Base-by-base conservation (phyloP, 2,113 vertebrate species). In the Morone saxatilis region DNA sequence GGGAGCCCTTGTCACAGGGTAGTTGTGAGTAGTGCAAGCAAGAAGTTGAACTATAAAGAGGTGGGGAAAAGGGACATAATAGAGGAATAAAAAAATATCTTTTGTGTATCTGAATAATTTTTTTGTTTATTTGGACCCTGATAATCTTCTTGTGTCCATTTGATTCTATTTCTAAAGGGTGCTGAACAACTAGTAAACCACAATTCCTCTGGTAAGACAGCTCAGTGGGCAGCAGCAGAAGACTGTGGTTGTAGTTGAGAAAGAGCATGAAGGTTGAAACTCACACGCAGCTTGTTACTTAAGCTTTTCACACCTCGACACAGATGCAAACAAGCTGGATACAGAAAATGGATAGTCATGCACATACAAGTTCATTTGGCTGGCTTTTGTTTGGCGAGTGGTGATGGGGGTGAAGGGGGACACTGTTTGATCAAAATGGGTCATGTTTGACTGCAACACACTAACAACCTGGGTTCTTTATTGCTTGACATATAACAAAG, bases 341-440 rank as follows among this genome's bases (percentile, higher is more conserved):
- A 7, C 7, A 48, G 20, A 20, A 75, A 80, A 69, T 54, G 19
- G 47, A 73, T 3, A 17, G n/a, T 50, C 38, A 12, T 16, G 56
- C 61, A 69, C 13, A 9, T 63, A 43, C 38, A 56, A 47, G 1
- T 65, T 81, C 4, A 71, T 45, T 40, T 71, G 43, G 36, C 60
- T 48, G 63, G 22, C 14, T 68, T 65, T 78, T 47, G 20, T 62
- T 69, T 62, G 19, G 54, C 4, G 5, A 70, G 67, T n/a, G 20
- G 41, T 22, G 5, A 25, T 31, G 54, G 40, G 20, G 38, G 10
- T 19, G 47, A 59, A 38, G 3, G 16, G 17, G 56, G 62, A 20
- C 48, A 73, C 12, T 70, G 78, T 81, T 45, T 31, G 54, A 78
- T 77, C 41, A 77, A 70, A 73, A 69, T 53, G 51, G 62, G 54